phyloP scores from a whole-genome alignment of 2,113 vertebrate genomes.

The Carlito syrichta region DNA sequence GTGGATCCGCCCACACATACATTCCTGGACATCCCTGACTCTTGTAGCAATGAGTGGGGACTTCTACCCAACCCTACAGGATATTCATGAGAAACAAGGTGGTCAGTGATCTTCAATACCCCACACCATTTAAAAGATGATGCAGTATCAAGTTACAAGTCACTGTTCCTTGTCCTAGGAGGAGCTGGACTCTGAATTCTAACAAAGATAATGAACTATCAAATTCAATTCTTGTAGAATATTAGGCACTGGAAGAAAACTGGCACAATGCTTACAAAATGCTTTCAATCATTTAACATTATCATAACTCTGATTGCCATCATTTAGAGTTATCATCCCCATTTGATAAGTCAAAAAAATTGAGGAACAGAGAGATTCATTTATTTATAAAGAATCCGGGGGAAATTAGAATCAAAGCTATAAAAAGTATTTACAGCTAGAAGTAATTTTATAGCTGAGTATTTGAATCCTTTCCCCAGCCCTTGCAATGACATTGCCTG shows the following conservation, averaged over 20 bases:
- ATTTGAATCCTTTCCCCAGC: neutral
- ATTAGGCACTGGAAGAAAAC: neutral
- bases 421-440: neutral
- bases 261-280: neutral
- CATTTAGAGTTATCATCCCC: neutral
- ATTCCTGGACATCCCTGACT: neutral
- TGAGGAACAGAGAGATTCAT: neutral
- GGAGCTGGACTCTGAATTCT: neutral
- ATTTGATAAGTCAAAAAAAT: neutral
- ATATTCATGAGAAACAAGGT: neutral
- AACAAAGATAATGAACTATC: neutral
- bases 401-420: constrained; percentile 30
- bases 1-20: too few species aligned
- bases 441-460: neutral
- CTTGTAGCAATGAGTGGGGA: neutral
- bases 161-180: neutral
- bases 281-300: neutral
- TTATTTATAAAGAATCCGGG: neutral
- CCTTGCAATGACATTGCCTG: neutral
- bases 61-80: neutral
- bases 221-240: neutral
- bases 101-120: neutral
- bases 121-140: neutral
- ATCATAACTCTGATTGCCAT: neutral
- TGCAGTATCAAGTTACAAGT: neutral